These are phyloP conservation scores for Poecilia latipinna DNA, from an alignment of 2,113 vertebrate species.

Conservation along the genomic window DNA sequence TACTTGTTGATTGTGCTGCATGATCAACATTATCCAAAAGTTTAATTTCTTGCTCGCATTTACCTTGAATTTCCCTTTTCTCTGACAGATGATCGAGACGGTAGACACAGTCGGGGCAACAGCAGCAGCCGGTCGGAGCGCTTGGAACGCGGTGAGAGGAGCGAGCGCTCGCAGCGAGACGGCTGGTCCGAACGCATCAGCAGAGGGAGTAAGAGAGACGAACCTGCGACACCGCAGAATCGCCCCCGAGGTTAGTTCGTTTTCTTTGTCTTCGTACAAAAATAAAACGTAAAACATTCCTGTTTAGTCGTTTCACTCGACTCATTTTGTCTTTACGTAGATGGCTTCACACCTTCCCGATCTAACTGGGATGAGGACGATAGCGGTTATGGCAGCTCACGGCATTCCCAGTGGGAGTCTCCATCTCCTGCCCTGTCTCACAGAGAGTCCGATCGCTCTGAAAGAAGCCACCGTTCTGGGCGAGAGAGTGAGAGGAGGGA, in stretches of 20 bases:
- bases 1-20: background rate
- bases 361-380: conserved; percentile 98
- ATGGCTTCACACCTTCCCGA: conserved; percentile 90
- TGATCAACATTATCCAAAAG: background rate
- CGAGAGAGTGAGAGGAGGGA: conserved; percentile 87
- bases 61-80: background rate
- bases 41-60: background rate
- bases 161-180: conserved; percentile 82
- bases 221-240: conserved; percentile 88
- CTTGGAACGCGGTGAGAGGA: conserved; percentile 73
- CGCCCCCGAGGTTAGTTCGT: conserved; percentile 85
- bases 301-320: background rate
- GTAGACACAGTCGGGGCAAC: conserved; percentile 77
- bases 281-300: too few relatives aligned
- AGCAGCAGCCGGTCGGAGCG: conserved; percentile 77
- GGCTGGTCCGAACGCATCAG: conserved; percentile 86
- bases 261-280: background rate
- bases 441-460: conserved; percentile 86
- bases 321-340: conserved; percentile 66
- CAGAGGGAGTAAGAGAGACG: conserved; percentile 81
- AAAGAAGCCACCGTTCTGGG: conserved; percentile 78
- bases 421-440: conserved; percentile 89
- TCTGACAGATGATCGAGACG: conserved; percentile 86
- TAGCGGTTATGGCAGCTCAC: conserved; percentile 79
- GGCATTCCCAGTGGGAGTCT: conserved; percentile 95